Evolutionary conservation across 2,113 vertebrate species (phyloP).

Genomic region (Psephotus haematonotus): DNA sequence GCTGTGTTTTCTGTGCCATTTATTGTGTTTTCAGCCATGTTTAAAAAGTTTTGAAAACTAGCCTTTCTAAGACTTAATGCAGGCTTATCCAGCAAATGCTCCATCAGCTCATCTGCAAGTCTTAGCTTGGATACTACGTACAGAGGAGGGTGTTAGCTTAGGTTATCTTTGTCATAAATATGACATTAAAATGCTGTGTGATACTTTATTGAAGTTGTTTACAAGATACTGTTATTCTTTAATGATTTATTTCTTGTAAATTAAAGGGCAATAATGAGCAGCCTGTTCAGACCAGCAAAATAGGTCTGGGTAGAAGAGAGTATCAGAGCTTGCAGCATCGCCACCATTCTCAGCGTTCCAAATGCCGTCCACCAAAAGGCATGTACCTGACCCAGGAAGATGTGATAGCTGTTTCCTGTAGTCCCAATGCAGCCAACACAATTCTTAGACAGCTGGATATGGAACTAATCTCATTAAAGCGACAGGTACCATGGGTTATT

Average conservation of each 20-base stretch:
- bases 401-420: constrained; percentile 94
- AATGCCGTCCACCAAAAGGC: constrained; percentile 96
- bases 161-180: background rate
- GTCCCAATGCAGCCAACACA: constrained; percentile 90
- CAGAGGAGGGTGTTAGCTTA: background rate
- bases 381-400: constrained; percentile 98
- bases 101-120: background rate
- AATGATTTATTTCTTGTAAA: constrained; percentile 50
- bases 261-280: constrained; percentile 83
- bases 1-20: background rate
- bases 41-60: background rate
- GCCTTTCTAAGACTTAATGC: background rate
- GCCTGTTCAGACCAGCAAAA: constrained; percentile 84
- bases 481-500: constrained; percentile 85
- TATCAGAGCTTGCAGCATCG: constrained; percentile 95
- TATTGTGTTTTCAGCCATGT: background rate
- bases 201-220: background rate
- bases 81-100: background rate
- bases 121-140: background rate
- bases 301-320: constrained; percentile 90
- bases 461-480: constrained; percentile 97
- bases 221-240: constrained; percentile 25
- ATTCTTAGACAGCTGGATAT: constrained; percentile 96
- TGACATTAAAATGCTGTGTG: background rate
- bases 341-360: constrained; percentile 93